Percentiles rank a stretch among this genome's conserved stretches.
Evolutionary conservation across 2,888 invertebrate genomes (phyloP).

Genomic region (Falcaria lacertinaria): DNA sequence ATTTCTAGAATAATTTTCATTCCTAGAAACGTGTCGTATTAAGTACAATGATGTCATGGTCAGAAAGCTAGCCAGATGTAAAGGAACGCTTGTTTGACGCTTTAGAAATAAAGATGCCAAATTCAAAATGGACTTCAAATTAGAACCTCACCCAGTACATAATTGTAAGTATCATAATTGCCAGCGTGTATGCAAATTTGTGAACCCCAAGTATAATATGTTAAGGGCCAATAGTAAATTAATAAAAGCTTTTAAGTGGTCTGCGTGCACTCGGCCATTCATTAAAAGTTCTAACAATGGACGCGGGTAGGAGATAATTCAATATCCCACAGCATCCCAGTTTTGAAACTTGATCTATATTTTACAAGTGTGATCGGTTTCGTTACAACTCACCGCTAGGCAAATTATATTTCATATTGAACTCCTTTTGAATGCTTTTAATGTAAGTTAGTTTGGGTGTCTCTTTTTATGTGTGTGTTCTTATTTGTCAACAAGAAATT

Average conservation of each 20-base stretch:
- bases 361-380: constrained; percentile 38
- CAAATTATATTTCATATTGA: neutral
- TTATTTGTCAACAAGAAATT: no score
- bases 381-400: neutral
- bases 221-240: constrained; percentile 2
- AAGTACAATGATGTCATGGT: no score
- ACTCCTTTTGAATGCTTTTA: neutral
- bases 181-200: neutral
- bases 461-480: no score
- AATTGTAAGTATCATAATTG: neutral
- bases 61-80: no score
- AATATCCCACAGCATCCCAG: constrained; percentile 54
- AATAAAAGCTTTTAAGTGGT: constrained; percentile 1
- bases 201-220: neutral
- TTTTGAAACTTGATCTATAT: constrained; percentile 41
- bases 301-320: constrained; percentile 60
- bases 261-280: constrained; percentile 39
- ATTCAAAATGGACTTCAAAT: no score
- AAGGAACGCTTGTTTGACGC: no score
- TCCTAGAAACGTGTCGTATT: no score
- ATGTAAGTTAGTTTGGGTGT: no score
- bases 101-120: no score
- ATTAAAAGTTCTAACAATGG: constrained; percentile 69
- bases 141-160: no score
- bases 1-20: no score